These are phyloP conservation scores for Cyphomyrmex costatus DNA, from an alignment of 1,140 invertebrate species.

Conservation along the genomic window DNA sequence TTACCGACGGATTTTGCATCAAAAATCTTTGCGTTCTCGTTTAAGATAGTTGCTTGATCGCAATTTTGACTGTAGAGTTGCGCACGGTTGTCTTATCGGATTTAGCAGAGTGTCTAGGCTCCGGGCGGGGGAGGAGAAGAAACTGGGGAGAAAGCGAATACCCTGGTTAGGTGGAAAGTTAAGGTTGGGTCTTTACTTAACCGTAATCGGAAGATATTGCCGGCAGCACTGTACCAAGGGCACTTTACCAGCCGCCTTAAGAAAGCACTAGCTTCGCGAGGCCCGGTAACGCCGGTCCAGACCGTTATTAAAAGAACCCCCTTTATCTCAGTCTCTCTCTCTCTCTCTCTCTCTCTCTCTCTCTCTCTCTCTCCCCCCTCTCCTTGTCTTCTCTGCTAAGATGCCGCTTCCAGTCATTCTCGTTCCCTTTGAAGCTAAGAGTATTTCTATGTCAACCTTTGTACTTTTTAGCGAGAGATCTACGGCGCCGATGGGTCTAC, in stretches of 20 bases:
- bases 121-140: constrained; percentile 5
- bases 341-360: background rate
- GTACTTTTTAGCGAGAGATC: constrained; percentile 82
- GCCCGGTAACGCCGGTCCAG: constrained; percentile 79
- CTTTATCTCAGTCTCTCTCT: constrained; percentile 38
- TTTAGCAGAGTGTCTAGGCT: constrained; percentile 76
- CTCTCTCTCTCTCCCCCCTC: background rate
- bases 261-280: constrained; percentile 82
- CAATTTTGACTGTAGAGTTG: constrained; percentile 79
- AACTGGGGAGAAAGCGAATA: constrained; percentile 71
- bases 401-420: constrained; percentile 62
- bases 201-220: constrained; percentile 87
- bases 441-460: constrained; percentile 83
- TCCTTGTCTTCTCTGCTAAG: constrained; percentile 16
- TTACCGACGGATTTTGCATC: background rate
- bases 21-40: constrained; percentile 65
- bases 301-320: constrained; percentile 86
- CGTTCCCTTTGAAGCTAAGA: constrained; percentile 77
- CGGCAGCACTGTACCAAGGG: constrained; percentile 84
- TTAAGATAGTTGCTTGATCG: constrained; percentile 78
- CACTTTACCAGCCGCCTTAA: constrained; percentile 86
- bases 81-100: constrained; percentile 81
- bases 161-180: constrained; percentile 81
- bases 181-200: constrained; percentile 85
- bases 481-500: constrained; percentile 79